Evolutionary conservation across 2,888 invertebrate species (phyloP).

Genomic region (Falcaria lacertinaria): DNA sequence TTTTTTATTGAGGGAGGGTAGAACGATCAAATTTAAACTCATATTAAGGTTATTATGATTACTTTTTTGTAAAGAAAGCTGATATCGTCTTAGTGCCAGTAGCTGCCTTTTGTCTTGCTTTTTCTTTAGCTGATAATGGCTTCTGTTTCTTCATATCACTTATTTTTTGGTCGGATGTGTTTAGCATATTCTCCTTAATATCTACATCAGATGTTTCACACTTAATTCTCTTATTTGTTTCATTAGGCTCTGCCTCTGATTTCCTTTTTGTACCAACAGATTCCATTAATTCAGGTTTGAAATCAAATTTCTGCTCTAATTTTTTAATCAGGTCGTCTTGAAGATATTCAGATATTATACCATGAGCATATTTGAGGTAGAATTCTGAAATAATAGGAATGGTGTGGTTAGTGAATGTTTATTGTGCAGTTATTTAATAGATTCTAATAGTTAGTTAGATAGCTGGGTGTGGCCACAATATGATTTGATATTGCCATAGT

Average conservation of each 20-base stretch:
- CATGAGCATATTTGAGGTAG: constrained; percentile 86
- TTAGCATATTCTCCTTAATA: constrained; percentile 44
- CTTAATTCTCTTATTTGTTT: constrained; percentile 62
- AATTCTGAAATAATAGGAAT: constrained; percentile 76
- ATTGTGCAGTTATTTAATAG: too few relatives aligned
- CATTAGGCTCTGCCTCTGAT: constrained; percentile 55
- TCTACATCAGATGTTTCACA: constrained; percentile 47
- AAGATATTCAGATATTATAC: constrained; percentile 89
- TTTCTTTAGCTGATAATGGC: constrained; percentile 83
- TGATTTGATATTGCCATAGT: too few relatives aligned
- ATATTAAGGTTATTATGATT: constrained; percentile 4
- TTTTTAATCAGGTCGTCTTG: constrained; percentile 83
- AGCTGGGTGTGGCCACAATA: too few relatives aligned
- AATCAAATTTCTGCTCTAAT: constrained; percentile 82
- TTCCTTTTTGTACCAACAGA: constrained; percentile 77
- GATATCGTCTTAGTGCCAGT: constrained; percentile 89
- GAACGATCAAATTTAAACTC: too few relatives aligned
- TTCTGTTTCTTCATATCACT: constrained; percentile 73
- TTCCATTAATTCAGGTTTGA: constrained; percentile 80
- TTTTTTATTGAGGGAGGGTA: too few relatives aligned
- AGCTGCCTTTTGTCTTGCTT: constrained; percentile 87
- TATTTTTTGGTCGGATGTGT: constrained; percentile 43
- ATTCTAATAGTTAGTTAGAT: too few relatives aligned
- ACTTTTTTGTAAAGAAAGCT: constrained; percentile 87
- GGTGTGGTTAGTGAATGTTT: too few relatives aligned